A percentile compares a stretch with the other conserved stretches of the same genome.
These are phyloP conservation scores for Lamproptera curius DNA, from an alignment of 2,888 invertebrate genomes.

Conservation along the genomic window DNA sequence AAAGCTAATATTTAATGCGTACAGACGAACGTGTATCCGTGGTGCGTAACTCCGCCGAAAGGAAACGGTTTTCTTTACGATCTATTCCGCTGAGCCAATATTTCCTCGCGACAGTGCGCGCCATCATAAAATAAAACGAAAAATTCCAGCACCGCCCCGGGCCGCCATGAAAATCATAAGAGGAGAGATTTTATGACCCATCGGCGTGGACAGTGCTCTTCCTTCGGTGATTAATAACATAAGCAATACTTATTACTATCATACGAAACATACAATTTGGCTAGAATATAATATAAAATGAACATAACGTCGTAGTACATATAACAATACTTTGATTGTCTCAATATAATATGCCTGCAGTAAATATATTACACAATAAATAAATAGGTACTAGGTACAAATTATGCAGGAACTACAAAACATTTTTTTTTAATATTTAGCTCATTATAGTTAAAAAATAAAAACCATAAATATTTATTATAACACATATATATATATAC, in stretches of 20 bases:
- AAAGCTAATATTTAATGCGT: slow-evolving; percentile 56
- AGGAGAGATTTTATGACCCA: slow-evolving; percentile 68
- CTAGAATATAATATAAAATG: no score
- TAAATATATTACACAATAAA: not conserved
- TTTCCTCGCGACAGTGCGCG: slow-evolving; percentile 77
- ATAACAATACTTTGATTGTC: no score
- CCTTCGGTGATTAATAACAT: slow-evolving; percentile 63
- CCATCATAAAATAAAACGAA: slow-evolving; percentile 78
- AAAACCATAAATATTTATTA: no score
- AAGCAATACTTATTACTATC: slow-evolving; percentile 21
- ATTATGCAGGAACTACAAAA: no score
- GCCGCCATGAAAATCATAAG: slow-evolving; percentile 74
- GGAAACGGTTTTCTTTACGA: slow-evolving; percentile 76
- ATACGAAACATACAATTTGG: no score
- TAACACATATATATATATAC: no score
- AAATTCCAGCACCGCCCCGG: slow-evolving; percentile 70
- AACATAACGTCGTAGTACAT: no score
- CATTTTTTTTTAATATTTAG: no score
- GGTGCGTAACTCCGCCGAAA: slow-evolving; percentile 71
- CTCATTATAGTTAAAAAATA: no score
- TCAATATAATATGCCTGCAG: no score
- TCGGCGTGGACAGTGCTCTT: slow-evolving; percentile 51
- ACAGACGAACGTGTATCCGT: slow-evolving; percentile 54
- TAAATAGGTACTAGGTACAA: no score
- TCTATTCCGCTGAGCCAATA: slow-evolving; percentile 77